Evolutionary conservation across 2,888 invertebrate genomes (phyloP).

Genomic region (Drosophila lutescens): DNA sequence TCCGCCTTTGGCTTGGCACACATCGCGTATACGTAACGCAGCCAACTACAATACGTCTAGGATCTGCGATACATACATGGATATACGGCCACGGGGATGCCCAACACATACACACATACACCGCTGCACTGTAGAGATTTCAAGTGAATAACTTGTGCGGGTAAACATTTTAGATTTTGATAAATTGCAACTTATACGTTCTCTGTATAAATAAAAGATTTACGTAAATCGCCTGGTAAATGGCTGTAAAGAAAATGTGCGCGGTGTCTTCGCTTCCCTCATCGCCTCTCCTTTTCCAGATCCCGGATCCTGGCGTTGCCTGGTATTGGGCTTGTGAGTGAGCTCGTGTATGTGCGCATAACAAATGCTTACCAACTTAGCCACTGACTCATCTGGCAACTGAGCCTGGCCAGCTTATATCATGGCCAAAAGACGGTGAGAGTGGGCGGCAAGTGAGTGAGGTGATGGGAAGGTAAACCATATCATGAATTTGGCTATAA

Average conservation of each 20-base stretch:
- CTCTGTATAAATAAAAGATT: slow-evolving; percentile 80
- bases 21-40: slow-evolving; percentile 74
- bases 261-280: slow-evolving; percentile 41
- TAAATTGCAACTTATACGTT: slow-evolving; percentile 82
- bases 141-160: slow-evolving; percentile 81
- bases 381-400: slow-evolving; percentile 56
- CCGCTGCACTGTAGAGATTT: slow-evolving; percentile 73
- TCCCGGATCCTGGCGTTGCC: neutral
- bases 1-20: slow-evolving; percentile 50
- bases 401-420: slow-evolving; percentile 48
- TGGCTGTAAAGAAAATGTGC: slow-evolving; percentile 79
- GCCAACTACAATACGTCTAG: slow-evolving; percentile 53
- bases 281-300: neutral
- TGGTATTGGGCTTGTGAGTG: neutral
- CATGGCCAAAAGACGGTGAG: slow-evolving; percentile 17
- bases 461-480: slow-evolving; percentile 62
- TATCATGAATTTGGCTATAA: slow-evolving; percentile 73
- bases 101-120: slow-evolving; percentile 4
- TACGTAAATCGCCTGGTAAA: slow-evolving; percentile 81
- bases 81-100: slow-evolving; percentile 18
- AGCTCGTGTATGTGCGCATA: slow-evolving; percentile 63
- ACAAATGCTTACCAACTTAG: slow-evolving; percentile 75
- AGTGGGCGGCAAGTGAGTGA: neutral
- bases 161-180: slow-evolving; percentile 82
- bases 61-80: slow-evolving; percentile 20